Base-by-base conservation (phyloP, 2,113 vertebrate species). In the Willisornis vidua region DNA sequence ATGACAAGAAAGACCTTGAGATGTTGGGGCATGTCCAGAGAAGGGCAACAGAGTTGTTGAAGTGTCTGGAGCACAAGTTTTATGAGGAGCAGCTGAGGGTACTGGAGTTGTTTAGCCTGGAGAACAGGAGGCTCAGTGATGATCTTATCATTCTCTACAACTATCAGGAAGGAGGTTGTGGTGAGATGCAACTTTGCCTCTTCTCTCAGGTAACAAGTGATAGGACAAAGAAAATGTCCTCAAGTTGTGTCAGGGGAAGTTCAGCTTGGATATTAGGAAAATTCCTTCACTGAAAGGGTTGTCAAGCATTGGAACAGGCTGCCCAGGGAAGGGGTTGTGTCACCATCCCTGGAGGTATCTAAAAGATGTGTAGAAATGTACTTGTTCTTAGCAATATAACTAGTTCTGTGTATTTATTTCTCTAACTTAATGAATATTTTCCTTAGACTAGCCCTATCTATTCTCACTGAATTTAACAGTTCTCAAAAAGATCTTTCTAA, bases 171-270 rank as follows among this genome's bases (percentile, higher is more conserved):
- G 18, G 39, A 70, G 31, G 10, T 1, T 26, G 9, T 35, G 54
- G 5, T 2, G 1, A 28, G 7, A 9, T 57, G 10, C 4, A 3
- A 3, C 5, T 39, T 0, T 0, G 26, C 22, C 9, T 61, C 11
- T 85, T 55, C 24, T 62, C 23, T 12, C 26, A 70, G 5, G 7
- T 26, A 59, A 23, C 7, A 39, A 45, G 45, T 1, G 1, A 83
- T 6, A 65, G 12, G 10, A 62, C 6, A 2, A 85, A 11, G 35
- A 12, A 15, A 86, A 48, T 1, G 3, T 29, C 14, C 23, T 59
- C 19, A 63, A 31, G 23, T 37, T 82, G n/a, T 1, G 3, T 14
- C 28, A 41, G 11, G 4, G 24, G 8, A 84, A 13, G 33, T 65
- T 90, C 37, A 57, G 37, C 2, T 16, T 58, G 10, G 17, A 35